Percentiles rank a stretch among this genome's conserved stretches.
phyloP scores from a whole-genome alignment of 2,113 vertebrate species.

The Talpa occidentalis region DNA sequence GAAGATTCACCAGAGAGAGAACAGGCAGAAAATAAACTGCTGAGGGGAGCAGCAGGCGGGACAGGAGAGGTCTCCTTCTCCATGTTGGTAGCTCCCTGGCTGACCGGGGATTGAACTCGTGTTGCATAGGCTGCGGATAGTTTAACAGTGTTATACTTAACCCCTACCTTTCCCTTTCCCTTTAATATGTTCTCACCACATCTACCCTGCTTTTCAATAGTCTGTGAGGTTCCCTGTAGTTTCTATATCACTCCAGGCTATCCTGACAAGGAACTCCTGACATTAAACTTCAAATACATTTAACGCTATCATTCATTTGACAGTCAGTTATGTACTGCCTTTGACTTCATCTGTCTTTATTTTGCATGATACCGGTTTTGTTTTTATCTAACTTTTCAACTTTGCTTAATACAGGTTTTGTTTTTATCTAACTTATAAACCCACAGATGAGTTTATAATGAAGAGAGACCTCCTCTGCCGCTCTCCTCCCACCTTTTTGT shows the following conservation, averaged over 20 bases:
- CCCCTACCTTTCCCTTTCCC: accelerated
- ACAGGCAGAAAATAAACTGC: too few relatives aligned
- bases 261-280: background rate
- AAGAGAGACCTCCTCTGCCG: background rate
- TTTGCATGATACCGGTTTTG: background rate
- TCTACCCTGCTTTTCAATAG: background rate
- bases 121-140: too few relatives aligned
- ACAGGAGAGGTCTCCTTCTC: too few relatives aligned
- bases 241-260: background rate
- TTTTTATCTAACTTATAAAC: background rate
- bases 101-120: too few relatives aligned
- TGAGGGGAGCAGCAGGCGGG: too few relatives aligned
- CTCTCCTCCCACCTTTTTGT: background rate
- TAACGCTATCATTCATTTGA: background rate
- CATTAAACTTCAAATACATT: background rate
- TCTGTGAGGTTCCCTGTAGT: background rate
- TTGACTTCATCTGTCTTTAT: background rate
- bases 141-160: too few relatives aligned
- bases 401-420: background rate
- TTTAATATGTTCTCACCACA: background rate
- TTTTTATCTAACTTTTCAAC: conserved; percentile 16
- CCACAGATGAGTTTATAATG: background rate
- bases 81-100: too few relatives aligned
- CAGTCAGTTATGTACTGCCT: background rate
- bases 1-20: too few relatives aligned